phyloP scores from a whole-genome alignment of 2,888 invertebrate species.

The Hoplodrina blanda region DNA sequence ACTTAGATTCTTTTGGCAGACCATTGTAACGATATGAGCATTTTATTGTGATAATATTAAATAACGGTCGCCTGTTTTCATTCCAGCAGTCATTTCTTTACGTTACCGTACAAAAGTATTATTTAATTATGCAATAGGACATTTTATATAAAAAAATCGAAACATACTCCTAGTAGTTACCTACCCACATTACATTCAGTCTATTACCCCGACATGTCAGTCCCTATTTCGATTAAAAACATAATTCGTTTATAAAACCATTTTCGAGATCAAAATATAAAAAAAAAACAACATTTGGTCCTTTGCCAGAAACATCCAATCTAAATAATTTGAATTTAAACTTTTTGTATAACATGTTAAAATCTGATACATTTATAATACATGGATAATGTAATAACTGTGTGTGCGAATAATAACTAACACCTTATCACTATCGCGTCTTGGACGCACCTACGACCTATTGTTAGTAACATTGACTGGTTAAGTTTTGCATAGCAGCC shows the following conservation, averaged over 20 bases:
- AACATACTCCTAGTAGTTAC: conserved; percentile 24
- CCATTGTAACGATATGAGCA: conserved; percentile 59
- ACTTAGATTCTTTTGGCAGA: conserved; percentile 54
- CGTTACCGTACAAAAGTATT: conserved; percentile 24
- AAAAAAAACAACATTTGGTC: conserved; percentile 70
- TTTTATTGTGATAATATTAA: conserved; percentile 36
- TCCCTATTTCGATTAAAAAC: conserved; percentile 35
- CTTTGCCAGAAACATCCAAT: conserved; percentile 64
- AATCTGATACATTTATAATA: conserved; percentile 70
- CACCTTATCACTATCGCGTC: conserved; percentile 74
- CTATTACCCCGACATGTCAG: conserved; percentile 48
- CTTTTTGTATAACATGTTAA: conserved; percentile 68
- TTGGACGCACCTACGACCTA: conserved; percentile 80
- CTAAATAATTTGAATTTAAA: conserved; percentile 58
- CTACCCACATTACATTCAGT: conserved; percentile 54
- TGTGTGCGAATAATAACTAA: conserved; percentile 63
- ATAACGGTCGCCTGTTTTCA: conserved; percentile 29
- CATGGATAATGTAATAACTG: conserved; percentile 66
- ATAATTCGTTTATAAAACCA: conserved; percentile 30
- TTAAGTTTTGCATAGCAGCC: conserved; percentile 52
- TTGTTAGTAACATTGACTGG: conserved; percentile 71
- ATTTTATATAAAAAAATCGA: conserved; percentile 30
- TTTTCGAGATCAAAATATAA: conserved; percentile 74
- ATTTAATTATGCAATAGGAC: conserved; percentile 35
- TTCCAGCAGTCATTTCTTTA: conserved; percentile 38